Evolutionary conservation across 2,113 vertebrate species (phyloP), one percentile per base, ranked within the genome.

Genomic region (Tylochromis polylepis): DNA sequence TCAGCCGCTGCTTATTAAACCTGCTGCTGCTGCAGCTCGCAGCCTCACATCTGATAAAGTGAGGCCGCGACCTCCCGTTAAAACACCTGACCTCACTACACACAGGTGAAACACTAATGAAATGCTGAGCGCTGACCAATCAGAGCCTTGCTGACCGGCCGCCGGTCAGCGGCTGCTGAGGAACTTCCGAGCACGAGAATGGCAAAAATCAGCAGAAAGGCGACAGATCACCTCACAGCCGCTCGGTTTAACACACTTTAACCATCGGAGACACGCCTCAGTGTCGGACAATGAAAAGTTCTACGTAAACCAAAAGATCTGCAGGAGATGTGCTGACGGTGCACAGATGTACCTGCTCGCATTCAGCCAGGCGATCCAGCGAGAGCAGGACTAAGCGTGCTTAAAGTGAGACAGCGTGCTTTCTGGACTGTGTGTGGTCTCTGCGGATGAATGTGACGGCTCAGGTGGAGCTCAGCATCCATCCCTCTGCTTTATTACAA

Each of bases 1-100:
- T 87, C 88, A 75, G 55, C 46, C 29, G 34, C 11, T 72, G 62
- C 84, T 94, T 92, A 95, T 93, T 93, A 91, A 94, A 91, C 75
- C 85, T 31, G 86, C 85, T 29, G 79, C 83, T 75, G 70, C 83
- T 67, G 80, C 88, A n/a, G 82, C 82, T 53, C 49, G 6, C 18
- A 6, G 20, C 80, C 24, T 31, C 86, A 72, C 57, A 75, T 57
- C 85, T 75, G 91, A 86, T 92, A 86, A 92, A 83, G 85, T 86
- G 83, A 86, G 88, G 72, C 83, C 65, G n/a, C 51, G 36, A 24
- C 87, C 85, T 84, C 85, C 18, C 67, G 62, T 90, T 90, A 88
- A 91, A 79, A 79, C 88, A 85, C 70, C 88, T 88, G 91, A 90
- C 85, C 87, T n/a, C 31, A 72, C 57, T 31, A 84, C 84, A 87